Base-by-base conservation (phyloP, 2,113 vertebrate genomes). In the Garra rufa region DNA sequence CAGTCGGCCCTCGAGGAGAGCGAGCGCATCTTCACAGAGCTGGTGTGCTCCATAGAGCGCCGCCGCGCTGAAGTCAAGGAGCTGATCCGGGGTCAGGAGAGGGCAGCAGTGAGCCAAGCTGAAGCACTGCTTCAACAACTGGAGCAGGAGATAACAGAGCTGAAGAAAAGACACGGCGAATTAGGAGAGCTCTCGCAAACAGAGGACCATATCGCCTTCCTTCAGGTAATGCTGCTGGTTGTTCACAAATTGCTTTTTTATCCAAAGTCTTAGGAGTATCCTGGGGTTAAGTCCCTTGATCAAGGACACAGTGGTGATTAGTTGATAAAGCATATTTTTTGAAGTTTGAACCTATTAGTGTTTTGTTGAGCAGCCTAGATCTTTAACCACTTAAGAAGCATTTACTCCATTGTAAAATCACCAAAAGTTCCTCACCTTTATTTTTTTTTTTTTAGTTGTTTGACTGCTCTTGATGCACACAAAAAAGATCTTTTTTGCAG, bases 11-110 rank as follows among this genome's bases (percentile, higher is more conserved):
- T 92, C 0, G 93, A 93, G 41, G 91, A 94, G 52, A 93, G 89
- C n/a, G 92, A 95, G 61, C 28, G 38, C 4, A 38, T 93, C 77
- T 94, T 95, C 76, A 89, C 91, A 0, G 93, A 94, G 26, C 90
- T 94, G 59, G 92, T 94, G 13, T 91, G 88, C 24, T 91, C 87
- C 3, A 90, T 95, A 0, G 93, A 95, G 90, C 85, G 94, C 76
- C 93, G 94, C 71, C 93, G 91, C 0, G 88, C 91, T 1, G 94
- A 95, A 80, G 85, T 94, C 80, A 90, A 91, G n/a, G 93, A 94
- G 88, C 90, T 95, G 87, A 92, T 95, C 85, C 90, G 87, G 28
- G 89, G 81, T 30, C 94, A 95, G 91, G 93, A 94, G 44, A 91
- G 91, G 87, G 85, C 4, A 0, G 90, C 89, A 5, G 59, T 92